These are phyloP conservation scores for Enoplolaimus lenunculus DNA, from an alignment of 2,888 invertebrate species.

Conservation along the genomic window DNA sequence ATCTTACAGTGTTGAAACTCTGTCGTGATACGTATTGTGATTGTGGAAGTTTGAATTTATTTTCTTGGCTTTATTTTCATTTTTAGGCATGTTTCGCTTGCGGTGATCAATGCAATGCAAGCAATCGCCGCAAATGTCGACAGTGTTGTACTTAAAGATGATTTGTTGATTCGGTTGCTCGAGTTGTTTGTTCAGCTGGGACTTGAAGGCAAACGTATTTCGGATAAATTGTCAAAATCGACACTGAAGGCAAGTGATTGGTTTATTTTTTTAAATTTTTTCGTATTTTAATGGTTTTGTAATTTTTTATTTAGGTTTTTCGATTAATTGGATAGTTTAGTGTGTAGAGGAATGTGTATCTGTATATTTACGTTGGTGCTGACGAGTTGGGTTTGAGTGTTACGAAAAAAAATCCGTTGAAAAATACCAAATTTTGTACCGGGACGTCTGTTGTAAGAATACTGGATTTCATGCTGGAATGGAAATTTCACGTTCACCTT, in stretches of 20 bases:
- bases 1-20: too few species aligned
- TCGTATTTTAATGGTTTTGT: constrained; percentile 17
- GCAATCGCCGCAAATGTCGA: constrained; percentile 87
- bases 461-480: too few species aligned
- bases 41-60: too few species aligned
- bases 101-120: constrained; percentile 87
- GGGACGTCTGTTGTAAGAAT: too few species aligned
- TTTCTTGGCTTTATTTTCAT: background rate
- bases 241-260: constrained; percentile 49
- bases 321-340: background rate
- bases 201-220: constrained; percentile 83
- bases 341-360: background rate
- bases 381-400: too few species aligned
- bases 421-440: too few species aligned
- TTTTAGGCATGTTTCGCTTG: constrained; percentile 66
- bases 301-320: constrained; percentile 8
- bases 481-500: too few species aligned
- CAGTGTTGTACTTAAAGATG: constrained; percentile 53
- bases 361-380: too few species aligned
- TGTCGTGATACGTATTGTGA: too few species aligned
- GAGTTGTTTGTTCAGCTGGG: constrained; percentile 96
- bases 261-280: too few species aligned
- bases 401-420: too few species aligned
- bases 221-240: constrained; percentile 66
- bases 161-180: constrained; percentile 54